These are phyloP conservation scores for Microcebus griseorufus DNA, from an alignment of 2,113 vertebrate genomes.

Conservation along the genomic window DNA sequence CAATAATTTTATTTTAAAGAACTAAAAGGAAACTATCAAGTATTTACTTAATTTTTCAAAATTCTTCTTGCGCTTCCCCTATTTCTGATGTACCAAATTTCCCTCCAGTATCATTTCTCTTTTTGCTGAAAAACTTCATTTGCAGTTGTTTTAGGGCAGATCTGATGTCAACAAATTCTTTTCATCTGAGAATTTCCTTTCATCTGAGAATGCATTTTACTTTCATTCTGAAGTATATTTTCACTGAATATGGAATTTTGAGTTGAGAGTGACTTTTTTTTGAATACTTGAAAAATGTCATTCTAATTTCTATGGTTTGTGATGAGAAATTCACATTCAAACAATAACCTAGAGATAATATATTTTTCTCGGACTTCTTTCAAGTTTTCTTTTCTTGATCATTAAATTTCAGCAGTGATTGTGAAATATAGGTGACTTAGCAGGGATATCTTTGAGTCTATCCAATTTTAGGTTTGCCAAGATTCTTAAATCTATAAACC, in stretches of 20 bases:
- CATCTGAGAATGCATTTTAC: not conserved
- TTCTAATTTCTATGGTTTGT: not conserved
- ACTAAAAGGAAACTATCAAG: not conserved
- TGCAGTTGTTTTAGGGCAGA: not conserved
- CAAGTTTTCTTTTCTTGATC: not conserved
- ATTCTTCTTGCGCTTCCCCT: not conserved
- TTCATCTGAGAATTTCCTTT: not conserved
- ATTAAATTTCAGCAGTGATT: not conserved
- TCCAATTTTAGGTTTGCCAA: not conserved
- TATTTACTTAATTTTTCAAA: not conserved
- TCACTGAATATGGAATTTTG: not conserved
- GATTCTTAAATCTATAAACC: not conserved
- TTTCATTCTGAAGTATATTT: not conserved
- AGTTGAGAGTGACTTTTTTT: not conserved
- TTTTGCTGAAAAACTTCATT: not conserved
- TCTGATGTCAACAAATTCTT: not conserved
- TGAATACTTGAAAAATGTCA: not conserved
- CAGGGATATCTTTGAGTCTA: not conserved
- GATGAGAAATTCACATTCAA: not conserved
- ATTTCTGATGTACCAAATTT: not conserved
- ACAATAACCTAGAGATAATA: not conserved
- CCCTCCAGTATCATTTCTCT: not conserved
- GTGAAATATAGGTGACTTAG: not conserved
- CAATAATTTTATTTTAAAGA: not conserved
- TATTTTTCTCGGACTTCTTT: not conserved